phyloP scores from a whole-genome alignment of 2,113 vertebrate genomes.

The Syrmaticus mikado region DNA sequence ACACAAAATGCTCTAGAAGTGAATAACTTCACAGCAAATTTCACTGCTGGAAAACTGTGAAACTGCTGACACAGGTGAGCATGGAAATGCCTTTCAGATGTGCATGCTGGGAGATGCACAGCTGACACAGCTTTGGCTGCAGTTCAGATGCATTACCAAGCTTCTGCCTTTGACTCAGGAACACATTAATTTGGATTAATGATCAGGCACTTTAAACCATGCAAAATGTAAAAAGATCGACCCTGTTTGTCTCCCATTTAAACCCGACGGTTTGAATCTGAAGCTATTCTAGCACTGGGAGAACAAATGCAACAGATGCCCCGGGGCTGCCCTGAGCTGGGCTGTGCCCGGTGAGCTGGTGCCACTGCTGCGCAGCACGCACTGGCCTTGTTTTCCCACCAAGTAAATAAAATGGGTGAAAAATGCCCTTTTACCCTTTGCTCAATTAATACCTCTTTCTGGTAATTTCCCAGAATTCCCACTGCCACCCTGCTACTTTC shows the following conservation, averaged over 20 bases:
- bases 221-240: background rate
- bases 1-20: background rate
- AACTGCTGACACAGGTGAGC: background rate
- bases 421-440: background rate
- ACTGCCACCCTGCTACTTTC: background rate
- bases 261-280: background rate
- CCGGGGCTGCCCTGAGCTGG: background rate
- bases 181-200: background rate
- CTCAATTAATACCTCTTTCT: background rate
- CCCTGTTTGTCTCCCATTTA: background rate
- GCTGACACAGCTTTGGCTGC: background rate
- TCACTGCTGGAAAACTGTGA: background rate
- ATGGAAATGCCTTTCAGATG: background rate
- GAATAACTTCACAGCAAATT: background rate
- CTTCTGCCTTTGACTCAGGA: background rate
- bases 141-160: background rate
- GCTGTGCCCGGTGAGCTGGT: background rate
- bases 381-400: accelerated
- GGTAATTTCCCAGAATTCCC: background rate
- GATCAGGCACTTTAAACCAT: background rate
- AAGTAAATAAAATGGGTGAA: background rate
- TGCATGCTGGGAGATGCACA: background rate
- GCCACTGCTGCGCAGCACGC: accelerated
- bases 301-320: background rate
- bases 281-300: background rate